Evolutionary conservation across 2,113 vertebrate species (phyloP).

Genomic region (Apeltes quadracus): DNA sequence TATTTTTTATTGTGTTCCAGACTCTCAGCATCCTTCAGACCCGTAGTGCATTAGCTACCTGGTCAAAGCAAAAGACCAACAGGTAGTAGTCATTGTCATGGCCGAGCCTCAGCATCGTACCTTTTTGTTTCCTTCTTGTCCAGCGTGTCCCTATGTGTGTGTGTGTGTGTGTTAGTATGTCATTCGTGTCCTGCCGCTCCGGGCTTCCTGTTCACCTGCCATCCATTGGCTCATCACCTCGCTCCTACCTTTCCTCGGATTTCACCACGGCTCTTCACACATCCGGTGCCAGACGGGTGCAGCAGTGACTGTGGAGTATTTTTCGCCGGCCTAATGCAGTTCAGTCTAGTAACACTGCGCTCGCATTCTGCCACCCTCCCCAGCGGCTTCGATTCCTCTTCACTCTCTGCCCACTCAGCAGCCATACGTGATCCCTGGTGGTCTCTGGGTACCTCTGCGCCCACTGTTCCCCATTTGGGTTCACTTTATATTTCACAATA

Average conservation of each 20-base stretch:
- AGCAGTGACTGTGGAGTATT: not conserved
- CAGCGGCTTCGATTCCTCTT: not conserved
- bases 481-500: not conserved
- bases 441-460: not conserved
- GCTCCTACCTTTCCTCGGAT: not conserved
- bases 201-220: not conserved
- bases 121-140: not conserved
- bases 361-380: too few relatives aligned
- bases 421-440: not conserved
- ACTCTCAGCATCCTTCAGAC: not conserved
- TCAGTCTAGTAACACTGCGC: too few relatives aligned
- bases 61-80: not conserved
- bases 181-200: not conserved
- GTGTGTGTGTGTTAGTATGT: not conserved
- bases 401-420: too few relatives aligned
- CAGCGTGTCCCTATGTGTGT: not conserved
- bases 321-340: too few relatives aligned
- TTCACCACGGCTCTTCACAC: not conserved
- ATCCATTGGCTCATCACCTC: conserved; percentile 1
- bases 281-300: not conserved
- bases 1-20: not conserved
- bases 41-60: not conserved
- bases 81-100: not conserved
- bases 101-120: not conserved
- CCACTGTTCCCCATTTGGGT: not conserved